Evolutionary conservation across 2,888 invertebrate species (phyloP), one percentile per base, ranked within the genome.

Genomic region (Pammene fasciana): DNA sequence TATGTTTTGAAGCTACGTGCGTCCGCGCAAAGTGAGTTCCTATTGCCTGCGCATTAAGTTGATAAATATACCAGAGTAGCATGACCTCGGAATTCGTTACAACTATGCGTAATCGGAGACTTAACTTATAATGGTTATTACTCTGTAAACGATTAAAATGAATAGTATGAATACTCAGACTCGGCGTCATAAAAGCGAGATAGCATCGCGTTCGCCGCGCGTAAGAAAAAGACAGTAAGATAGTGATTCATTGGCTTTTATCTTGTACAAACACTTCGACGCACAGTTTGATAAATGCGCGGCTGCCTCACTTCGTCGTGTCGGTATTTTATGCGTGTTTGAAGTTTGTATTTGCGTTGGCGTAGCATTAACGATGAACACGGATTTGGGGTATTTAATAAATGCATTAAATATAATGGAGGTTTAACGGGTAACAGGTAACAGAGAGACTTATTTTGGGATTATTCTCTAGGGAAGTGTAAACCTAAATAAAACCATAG

Each of bases 161-260:
- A 34, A n/a, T 2, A 54, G 3, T 45, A 45, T 59, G 14, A n/a
- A n/a, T 10, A 10, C 45, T 5, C 45, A 45, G n/a, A 45, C 36
- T 14, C 50, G 45, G 43, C 36, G 34, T 26, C 52, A 14, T 62
- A 16, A 50, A 38, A 65, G 54, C 38, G 65, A 70, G 65, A 65
- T 5, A 36, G 52, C 14, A 26, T 34, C n/a, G 26, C 8, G 45
- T 41, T 34, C 10, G 43, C 13, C 13, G 16, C 41, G 46, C 14
- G 65, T 2, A 38, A 52, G 65, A 70, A 48, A 34, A 41, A 10
- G 70, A 65, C 7, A 65, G 41, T 6, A 26, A 16, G 13, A 55
- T 38, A 65, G 54, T 65, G 70, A 70, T 70, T 70, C 70, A 70
- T 70, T 65, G 70, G 16, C 54, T 65, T 70, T 65, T 60, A 70